Percentiles rank a stretch among this genome's conserved stretches.
Evolutionary conservation across 2,888 invertebrate genomes (phyloP).

Genomic region (Dione vanillae): DNA sequence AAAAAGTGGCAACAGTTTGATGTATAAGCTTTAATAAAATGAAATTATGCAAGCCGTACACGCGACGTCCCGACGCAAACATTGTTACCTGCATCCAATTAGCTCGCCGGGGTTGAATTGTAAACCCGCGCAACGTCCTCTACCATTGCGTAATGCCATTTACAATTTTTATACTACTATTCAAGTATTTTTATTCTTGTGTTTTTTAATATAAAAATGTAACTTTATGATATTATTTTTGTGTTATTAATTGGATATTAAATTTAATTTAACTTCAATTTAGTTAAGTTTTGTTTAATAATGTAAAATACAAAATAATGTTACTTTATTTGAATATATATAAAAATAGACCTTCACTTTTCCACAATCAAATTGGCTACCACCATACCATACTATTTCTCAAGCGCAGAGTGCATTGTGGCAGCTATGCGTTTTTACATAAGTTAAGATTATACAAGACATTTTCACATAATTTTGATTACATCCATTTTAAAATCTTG

Average conservation of each 20-base stretch:
- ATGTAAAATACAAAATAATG: too few relatives aligned
- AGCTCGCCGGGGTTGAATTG: constrained; percentile 63
- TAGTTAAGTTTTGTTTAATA: too few relatives aligned
- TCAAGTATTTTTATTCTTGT: neutral
- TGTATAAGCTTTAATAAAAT: constrained; percentile 58
- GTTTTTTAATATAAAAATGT: neutral
- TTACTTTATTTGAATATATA: too few relatives aligned
- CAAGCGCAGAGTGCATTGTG: too few relatives aligned
- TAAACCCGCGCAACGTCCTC: constrained; percentile 57
- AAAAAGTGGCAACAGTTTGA: constrained; percentile 43
- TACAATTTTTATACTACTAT: constrained; percentile 20
- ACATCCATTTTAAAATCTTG: too few relatives aligned
- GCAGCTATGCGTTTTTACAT: too few relatives aligned
- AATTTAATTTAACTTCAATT: too few relatives aligned
- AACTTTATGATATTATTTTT: neutral
- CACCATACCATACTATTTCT: too few relatives aligned
- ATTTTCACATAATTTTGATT: too few relatives aligned
- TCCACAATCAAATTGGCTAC: too few relatives aligned
- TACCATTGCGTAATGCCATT: constrained; percentile 26
- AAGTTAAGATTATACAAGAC: too few relatives aligned
- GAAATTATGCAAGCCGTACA: constrained; percentile 49
- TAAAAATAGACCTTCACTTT: too few relatives aligned
- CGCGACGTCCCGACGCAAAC: constrained; percentile 56
- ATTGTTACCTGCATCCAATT: constrained; percentile 71
- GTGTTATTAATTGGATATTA: neutral